Evolutionary conservation across 2,888 invertebrate genomes (phyloP).

Genomic region (Pteria penguin): DNA sequence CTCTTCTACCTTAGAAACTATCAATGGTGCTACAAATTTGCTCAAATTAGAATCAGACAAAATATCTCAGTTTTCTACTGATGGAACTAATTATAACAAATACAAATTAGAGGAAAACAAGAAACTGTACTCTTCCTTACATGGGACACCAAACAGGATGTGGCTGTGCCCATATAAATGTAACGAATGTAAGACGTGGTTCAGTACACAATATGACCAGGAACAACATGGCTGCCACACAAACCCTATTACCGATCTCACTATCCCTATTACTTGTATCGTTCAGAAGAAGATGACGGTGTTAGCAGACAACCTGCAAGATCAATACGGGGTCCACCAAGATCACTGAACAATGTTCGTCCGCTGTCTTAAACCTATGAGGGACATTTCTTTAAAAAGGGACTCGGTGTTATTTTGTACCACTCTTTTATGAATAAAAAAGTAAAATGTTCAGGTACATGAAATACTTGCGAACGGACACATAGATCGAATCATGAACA

Average conservation of each 20-base stretch:
- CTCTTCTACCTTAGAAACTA: not conserved
- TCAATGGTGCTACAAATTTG: not conserved
- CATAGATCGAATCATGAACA: too few species aligned
- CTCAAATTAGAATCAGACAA: too few species aligned
- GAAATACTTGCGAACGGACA: too few species aligned
- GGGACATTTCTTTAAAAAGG: too few species aligned
- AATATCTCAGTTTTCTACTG: too few species aligned
- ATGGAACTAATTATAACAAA: not conserved
- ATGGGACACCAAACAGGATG: not conserved
- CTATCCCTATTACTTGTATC: constrained; percentile 16
- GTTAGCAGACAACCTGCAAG: not conserved
- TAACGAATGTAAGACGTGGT: constrained; percentile 5
- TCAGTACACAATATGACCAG: constrained; percentile 5
- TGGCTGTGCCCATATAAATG: constrained; percentile 18
- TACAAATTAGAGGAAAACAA: not conserved
- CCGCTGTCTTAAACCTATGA: too few species aligned
- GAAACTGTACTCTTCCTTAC: not conserved
- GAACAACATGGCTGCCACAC: constrained; percentile 4
- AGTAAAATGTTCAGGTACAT: too few species aligned
- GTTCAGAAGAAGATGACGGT: not conserved
- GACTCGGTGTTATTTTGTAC: too few species aligned
- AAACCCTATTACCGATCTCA: not conserved
- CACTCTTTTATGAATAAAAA: too few species aligned
- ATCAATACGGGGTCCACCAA: too few species aligned
- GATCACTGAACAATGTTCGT: too few species aligned